Evolutionary conservation across 2,797 vertebrate genomes (phyloP).

Genomic region (Capromys pilorides): DNA sequence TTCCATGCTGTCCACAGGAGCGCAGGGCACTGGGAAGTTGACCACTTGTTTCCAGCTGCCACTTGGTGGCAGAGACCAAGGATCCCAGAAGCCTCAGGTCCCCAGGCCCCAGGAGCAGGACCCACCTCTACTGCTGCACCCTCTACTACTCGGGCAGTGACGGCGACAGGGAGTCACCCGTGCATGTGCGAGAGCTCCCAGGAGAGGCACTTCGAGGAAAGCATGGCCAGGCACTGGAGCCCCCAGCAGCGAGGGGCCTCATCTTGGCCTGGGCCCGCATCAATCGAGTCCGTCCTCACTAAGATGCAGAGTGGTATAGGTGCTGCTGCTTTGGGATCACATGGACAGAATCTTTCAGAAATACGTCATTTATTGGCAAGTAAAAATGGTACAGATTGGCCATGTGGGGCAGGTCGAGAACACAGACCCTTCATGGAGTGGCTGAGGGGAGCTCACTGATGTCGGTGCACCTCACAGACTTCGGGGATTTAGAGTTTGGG

Average conservation of each 20-base stretch:
- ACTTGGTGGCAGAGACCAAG: not conserved
- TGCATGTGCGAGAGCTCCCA: fast-evolving
- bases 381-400: not conserved
- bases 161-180: not conserved
- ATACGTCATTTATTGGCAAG: not conserved
- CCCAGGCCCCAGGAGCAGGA: not conserved
- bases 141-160: not conserved
- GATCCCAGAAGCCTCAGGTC: too few species aligned
- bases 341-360: not conserved
- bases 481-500: not conserved
- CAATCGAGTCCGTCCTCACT: not conserved
- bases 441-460: not conserved
- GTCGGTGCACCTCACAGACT: too few species aligned
- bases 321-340: not conserved
- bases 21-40: not conserved
- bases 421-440: not conserved
- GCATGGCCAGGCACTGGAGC: not conserved
- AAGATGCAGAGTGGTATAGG: not conserved
- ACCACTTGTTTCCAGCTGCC: not conserved
- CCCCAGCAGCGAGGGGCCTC: not conserved
- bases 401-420: not conserved
- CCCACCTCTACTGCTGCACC: fast-evolving
- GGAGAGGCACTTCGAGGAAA: not conserved
- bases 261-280: too few species aligned
- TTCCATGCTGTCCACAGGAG: not conserved